Conservation (phyloP, 2,797 vertebrate species). For the Onychomys torridus region DNA sequence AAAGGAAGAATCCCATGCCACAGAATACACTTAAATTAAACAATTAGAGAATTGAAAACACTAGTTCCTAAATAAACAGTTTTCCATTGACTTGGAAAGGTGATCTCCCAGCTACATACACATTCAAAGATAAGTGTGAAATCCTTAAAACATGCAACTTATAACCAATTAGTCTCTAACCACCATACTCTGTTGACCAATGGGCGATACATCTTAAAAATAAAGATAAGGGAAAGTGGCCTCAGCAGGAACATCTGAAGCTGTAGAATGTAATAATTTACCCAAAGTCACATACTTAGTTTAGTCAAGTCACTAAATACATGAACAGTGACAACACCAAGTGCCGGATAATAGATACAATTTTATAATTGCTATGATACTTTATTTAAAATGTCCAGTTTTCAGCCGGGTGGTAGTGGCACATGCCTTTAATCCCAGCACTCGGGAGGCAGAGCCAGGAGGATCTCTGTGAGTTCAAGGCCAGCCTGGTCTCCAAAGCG, state of each 20-base stretch:
- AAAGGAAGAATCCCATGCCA: neutral
- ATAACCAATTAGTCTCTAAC: slow-evolving; percentile 34
- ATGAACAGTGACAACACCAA: neutral
- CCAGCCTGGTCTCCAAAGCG: too few species aligned
- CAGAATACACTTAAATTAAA: neutral
- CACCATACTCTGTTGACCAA: neutral
- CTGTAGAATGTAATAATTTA: neutral
- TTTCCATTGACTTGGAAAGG: neutral
- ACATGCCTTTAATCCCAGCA: too few species aligned
- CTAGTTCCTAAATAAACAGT: neutral
- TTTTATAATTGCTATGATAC: neutral
- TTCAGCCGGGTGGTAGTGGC: too few species aligned
- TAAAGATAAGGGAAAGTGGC: neutral
- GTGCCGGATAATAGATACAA: neutral
- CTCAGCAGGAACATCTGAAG: neutral
- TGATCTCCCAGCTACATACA: neutral
- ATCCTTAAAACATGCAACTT: neutral
- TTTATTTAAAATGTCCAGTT: slow-evolving; percentile 1
- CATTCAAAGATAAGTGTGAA: neutral
- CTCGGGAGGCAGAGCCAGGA: too few species aligned
- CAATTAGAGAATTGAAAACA: neutral
- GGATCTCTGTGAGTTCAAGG: too few species aligned
- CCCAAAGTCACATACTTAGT: neutral
- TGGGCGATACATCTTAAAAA: neutral
- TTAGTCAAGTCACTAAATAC: neutral